These are phyloP conservation scores for Achlya flavicornis DNA, from an alignment of 2,888 invertebrate genomes.

Conservation along the genomic window DNA sequence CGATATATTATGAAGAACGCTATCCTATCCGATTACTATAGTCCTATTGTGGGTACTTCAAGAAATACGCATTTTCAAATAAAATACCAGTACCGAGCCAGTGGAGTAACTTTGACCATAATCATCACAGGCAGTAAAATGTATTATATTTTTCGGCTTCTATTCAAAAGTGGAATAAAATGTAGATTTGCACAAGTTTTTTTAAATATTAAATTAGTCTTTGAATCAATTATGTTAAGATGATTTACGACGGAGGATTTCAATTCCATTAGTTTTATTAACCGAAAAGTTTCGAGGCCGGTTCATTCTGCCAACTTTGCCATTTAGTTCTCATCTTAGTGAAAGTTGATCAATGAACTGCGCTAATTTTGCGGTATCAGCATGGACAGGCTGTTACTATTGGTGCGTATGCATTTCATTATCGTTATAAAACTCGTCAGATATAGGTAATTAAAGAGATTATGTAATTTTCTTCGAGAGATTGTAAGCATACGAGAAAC, in stretches of 20 bases:
- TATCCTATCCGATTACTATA: background rate
- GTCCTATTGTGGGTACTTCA: too few relatives aligned
- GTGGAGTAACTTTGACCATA: too few relatives aligned
- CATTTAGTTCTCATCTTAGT: constrained; percentile 45
- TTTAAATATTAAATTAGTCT: constrained; percentile 15
- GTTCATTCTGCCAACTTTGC: constrained; percentile 47
- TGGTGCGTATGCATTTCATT: constrained; percentile 20
- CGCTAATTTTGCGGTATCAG: constrained; percentile 33
- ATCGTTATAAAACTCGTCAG: constrained; percentile 18
- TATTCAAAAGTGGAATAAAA: too few relatives aligned
- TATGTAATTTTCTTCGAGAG: background rate
- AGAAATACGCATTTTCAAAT: too few relatives aligned
- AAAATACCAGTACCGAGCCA: too few relatives aligned
- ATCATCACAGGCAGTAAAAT: too few relatives aligned
- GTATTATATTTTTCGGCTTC: too few relatives aligned
- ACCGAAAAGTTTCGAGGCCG: constrained; percentile 46
- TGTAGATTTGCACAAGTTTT: constrained; percentile 11
- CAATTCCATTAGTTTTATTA: constrained; percentile 41
- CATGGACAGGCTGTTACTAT: constrained; percentile 18
- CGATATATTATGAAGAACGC: too few relatives aligned
- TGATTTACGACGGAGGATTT: constrained; percentile 35
- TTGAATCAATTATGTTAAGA: constrained; percentile 17
- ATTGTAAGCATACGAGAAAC: background rate
- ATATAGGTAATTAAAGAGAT: background rate
- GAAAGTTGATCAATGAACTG: constrained; percentile 64